These are phyloP conservation scores for Chelon labrosus DNA, from an alignment of 2,797 vertebrate species.

Conservation along the genomic window DNA sequence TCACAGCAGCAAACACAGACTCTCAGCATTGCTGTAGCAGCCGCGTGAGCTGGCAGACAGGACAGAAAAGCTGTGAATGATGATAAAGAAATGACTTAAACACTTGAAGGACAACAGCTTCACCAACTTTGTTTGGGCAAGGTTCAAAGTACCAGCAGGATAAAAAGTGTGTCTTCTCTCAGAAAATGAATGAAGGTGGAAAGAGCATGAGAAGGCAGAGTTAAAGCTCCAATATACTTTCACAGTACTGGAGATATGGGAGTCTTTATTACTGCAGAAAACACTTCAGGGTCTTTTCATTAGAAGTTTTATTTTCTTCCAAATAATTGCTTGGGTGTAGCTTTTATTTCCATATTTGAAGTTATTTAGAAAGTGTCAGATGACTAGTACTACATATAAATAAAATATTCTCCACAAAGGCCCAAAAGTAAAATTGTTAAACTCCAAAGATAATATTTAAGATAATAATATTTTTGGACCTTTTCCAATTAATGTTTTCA, in stretches of 20 bases:
- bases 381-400: not conserved
- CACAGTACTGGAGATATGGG: not conserved
- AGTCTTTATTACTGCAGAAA: slow-evolving; percentile 8
- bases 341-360: slow-evolving; percentile 3
- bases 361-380: not conserved
- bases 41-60: not conserved
- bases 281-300: not conserved
- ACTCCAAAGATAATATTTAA: slow-evolving; percentile 10
- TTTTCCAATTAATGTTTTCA: not conserved
- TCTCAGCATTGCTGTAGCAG: slow-evolving; percentile 11
- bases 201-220: slow-evolving; percentile 6
- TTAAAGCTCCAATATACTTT: slow-evolving; percentile 8
- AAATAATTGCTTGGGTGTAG: not conserved
- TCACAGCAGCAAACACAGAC: slow-evolving; percentile 1
- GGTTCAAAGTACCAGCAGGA: slow-evolving; percentile 34
- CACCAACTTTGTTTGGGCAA: slow-evolving; percentile 15
- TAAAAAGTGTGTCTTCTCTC: slow-evolving; percentile 17
- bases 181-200: slow-evolving; percentile 1
- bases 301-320: not conserved
- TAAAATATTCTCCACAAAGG: not conserved
- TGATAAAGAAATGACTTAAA: slow-evolving; percentile 23
- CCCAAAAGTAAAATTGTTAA: not conserved
- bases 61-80: not conserved
- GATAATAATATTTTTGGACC: not conserved
- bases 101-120: slow-evolving; percentile 35